Evolutionary conservation across 2,113 vertebrate species (phyloP), one percentile per base, ranked within the genome.

Genomic region (Tachysurus fulvidraco): DNA sequence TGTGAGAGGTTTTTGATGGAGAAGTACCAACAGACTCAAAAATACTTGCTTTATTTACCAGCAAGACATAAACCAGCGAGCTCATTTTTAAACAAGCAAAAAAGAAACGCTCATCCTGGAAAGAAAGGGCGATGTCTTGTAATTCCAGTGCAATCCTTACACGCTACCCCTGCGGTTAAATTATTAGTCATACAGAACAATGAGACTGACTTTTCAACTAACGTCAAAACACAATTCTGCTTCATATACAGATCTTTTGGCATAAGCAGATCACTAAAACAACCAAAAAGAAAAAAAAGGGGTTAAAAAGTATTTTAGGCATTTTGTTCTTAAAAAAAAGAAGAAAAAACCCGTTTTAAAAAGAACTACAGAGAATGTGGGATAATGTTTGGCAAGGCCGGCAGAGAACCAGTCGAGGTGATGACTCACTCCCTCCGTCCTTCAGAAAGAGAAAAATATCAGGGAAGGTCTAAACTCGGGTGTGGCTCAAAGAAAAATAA

Each of bases 401-500:
- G 74, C 87, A 78, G 79, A 81, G 76, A 85, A 81, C 21, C 69
- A 78, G 76, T 59, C 19, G 16, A 8, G 2, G 25, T 50, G 41
- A 84, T 90, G 89, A 89, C 81, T 90, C 89, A 88, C 50, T 76
- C 86, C 25, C 86, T 87, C 90, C 88, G 57, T 16, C n/a, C 19
- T 67, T 55, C 17, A 44, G 74, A n/a, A 41, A 67, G 41, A 81
- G 67, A 54, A 19, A 80, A 74, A 79, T 77, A 82, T 62, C 54
- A 50, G 57, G 64, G 19, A 67, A 87, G 54, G 79, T 21, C 54
- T 74, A 30, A 83, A 67, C 78, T 36, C 9, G 86, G 90, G 88
- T 83, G 86, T 84, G 87, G 65, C 50, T 65, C 10, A 80, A 36
- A 12, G 62, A 21, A 60, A 59, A 64, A 46, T 11, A 19, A 69